Base-by-base conservation (phyloP, 2,113 vertebrate species). In the Centropus bengalensis region DNA sequence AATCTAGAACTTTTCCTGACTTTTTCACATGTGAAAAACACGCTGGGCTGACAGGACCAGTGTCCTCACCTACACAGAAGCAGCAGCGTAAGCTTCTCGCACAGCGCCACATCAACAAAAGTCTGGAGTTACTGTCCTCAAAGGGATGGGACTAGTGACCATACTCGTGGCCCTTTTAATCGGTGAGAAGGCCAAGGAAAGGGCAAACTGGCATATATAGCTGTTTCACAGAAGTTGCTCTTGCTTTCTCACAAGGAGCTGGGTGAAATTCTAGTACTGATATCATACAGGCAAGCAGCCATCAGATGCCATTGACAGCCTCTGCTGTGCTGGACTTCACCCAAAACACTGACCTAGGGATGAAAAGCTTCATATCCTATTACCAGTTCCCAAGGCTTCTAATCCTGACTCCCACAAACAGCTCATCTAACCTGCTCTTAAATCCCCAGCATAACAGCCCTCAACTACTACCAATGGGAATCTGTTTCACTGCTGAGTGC, bases 311-410 rank as follows among this genome's bases (percentile, higher is more conserved):
- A 94, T 8, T 5, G 66, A 75, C 66, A 75, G 69, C 3, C 82
- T 77, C 74, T 93, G 74, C 56, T 76, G 42, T 32, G 38, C 80
- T 93, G 91, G 87, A 86, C 18, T 28, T 74, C 80, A 68, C 59
- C 63, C 80, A 89, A 55, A 89, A 54, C 67, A 75, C 45, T 86
- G 89, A 95, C 82, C 85, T 76, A 81, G 2, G 10, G 52, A 77
- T 81, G 51, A 96, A 94, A 93, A 74, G 51, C 58, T 94, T 94
- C n/a, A 32, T 91, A 95, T 96, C 63, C 26, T 84, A 73, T 96
- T 94, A 96, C 82, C 71, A 79, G 68, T 91, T 89, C 89, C 82
- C 88, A 89, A 82, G 83, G 93, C 74, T 85, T 76, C 73, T 83
- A 90, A 96, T 91, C 70, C 82, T 23, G 45, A 68, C 75, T 89